Evolutionary conservation across 2,888 invertebrate species (phyloP), one percentile per base, ranked within the genome.

Genomic region (Drosophila cyrtoloma): DNA sequence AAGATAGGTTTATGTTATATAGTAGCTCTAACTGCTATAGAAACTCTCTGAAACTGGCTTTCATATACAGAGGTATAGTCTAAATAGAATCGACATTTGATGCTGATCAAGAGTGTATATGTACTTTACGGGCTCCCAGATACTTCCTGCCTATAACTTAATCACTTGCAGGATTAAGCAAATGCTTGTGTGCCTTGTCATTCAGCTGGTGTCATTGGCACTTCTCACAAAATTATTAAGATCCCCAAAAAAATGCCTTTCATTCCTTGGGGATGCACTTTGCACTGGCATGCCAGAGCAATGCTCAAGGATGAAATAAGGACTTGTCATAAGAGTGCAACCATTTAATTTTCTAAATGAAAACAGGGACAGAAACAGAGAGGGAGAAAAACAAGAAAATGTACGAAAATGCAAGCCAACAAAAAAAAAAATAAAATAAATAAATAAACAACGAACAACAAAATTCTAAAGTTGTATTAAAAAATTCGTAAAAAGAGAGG

Each of bases 261-360:
- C 50, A 61, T 57, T 59, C 50, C 61, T 61, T 53, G 12, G 26
- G 57, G 35, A 63, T 32, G 39, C 57, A 26, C 19, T 10, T 57
- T 33, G 42, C 58, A 60, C 51, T 50, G 28, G 35, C 42, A 62
- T 37, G 47, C 58, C 47, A 52, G 19, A 50, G 39, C 33, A 30
- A 35, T 28, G 65, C 71, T 58, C 53, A 67, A 72, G 66, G 42
- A 69, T 61, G 57, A 44, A 55, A 51, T 37, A 51, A n/a, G 53
- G 63, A 80, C 75, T 77, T 80, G 71, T 73, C 75, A 67, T 73
- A 74, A 71, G 70, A 82, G 74, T 79, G 70, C 68, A 75, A 68
- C 65, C 56, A 70, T 80, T 80, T 82, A 82, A 82, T 82, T 82
- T 82, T 69, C 82, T 82, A 82, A 82, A 75, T 82, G 82, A 74